Evolutionary conservation across 1,140 invertebrate genomes (phyloP).

Genomic region (Eurosta solidaginis): DNA sequence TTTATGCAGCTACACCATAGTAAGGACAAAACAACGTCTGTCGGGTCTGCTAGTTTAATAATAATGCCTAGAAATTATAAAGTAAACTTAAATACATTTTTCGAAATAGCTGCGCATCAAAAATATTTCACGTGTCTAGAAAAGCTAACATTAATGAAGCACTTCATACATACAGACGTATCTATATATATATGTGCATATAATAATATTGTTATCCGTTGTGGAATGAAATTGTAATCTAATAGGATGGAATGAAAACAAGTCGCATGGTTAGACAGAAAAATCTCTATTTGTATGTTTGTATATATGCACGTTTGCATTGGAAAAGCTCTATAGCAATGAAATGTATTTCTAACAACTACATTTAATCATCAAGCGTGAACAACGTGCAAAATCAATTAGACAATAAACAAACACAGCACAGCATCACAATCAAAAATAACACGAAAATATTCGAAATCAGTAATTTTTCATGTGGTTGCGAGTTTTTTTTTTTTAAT

Average conservation of each 20-base stretch:
- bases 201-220: background rate
- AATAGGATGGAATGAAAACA: background rate
- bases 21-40: too few relatives aligned
- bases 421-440: background rate
- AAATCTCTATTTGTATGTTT: background rate
- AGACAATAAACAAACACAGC: background rate
- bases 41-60: too few relatives aligned
- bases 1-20: too few relatives aligned
- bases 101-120: too few relatives aligned
- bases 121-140: background rate
- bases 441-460: background rate
- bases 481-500: background rate
- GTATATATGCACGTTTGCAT: too few relatives aligned
- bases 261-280: background rate
- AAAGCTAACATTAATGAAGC: background rate
- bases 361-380: conserved; percentile 15
- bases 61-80: too few relatives aligned
- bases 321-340: background rate
- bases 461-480: background rate
- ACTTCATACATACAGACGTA: background rate
- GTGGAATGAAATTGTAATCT: background rate
- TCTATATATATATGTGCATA: background rate
- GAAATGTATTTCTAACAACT: conserved; percentile 20
- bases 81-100: too few relatives aligned
- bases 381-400: background rate